These are phyloP conservation scores for Himalopsyche anomala DNA, from an alignment of 2,888 invertebrate species.

Conservation along the genomic window DNA sequence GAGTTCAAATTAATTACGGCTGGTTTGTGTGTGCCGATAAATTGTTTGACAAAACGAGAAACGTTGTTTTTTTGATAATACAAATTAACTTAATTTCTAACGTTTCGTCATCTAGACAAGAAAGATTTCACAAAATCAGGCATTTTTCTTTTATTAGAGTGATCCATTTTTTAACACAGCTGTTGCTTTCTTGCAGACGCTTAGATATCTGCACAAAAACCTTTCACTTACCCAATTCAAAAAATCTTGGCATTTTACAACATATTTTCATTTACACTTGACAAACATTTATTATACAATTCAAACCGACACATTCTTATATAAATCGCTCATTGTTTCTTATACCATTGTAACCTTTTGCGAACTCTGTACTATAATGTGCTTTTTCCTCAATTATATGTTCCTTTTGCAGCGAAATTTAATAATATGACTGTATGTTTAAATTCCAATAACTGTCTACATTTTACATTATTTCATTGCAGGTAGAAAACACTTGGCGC, in stretches of 20 bases:
- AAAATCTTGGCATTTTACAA: neutral
- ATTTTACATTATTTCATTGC: slow-evolving; percentile 3
- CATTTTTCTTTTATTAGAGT: no score
- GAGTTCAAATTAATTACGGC: no score
- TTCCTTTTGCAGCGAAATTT: slow-evolving; percentile 16
- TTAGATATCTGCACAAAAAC: no score
- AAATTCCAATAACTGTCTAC: slow-evolving; percentile 2
- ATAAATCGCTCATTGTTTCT: slow-evolving; percentile 11
- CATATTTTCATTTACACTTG: slow-evolving; percentile 31
- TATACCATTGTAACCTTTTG: slow-evolving; percentile 21
- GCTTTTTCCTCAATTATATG: slow-evolving; percentile 39
- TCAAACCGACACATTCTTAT: neutral
- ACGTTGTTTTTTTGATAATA: no score
- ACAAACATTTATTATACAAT: neutral
- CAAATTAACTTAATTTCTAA: no score
- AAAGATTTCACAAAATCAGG: no score
- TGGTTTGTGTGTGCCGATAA: no score
- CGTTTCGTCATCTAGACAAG: no score
- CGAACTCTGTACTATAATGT: slow-evolving; percentile 18
- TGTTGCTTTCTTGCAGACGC: no score
- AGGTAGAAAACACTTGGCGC: neutral
- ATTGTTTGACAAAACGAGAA: no score
- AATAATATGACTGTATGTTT: slow-evolving; percentile 13
- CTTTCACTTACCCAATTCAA: neutral
- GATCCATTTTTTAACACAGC: no score